Evolutionary conservation across 1,140 invertebrate genomes (phyloP).

Genomic region (Tenebrio molitor): DNA sequence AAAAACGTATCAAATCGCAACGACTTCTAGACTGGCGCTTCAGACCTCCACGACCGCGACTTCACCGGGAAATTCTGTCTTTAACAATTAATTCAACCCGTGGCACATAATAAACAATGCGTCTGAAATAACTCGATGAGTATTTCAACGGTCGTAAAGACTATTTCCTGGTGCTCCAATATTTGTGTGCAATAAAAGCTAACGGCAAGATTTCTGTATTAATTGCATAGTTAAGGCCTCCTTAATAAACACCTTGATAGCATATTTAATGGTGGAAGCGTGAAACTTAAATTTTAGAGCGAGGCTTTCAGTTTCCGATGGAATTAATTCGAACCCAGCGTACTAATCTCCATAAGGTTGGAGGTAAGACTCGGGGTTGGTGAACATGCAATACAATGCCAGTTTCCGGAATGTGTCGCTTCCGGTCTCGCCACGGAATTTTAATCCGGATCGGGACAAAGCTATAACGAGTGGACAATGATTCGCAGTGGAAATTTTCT

Average conservation of each 20-base stretch:
- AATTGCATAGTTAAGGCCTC: neutral
- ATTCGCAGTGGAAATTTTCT: slow-evolving; percentile 22
- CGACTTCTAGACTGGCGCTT: neutral
- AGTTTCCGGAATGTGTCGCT: slow-evolving; percentile 17
- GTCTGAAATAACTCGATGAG: neutral
- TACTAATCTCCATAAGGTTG: slow-evolving; percentile 43
- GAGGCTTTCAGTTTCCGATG: slow-evolving; percentile 5
- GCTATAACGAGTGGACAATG: neutral
- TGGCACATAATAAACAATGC: slow-evolving; percentile 1
- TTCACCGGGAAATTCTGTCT: neutral
- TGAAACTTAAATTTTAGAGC: slow-evolving; percentile 16
- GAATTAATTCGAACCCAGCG: slow-evolving; percentile 35
- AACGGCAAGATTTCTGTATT: neutral
- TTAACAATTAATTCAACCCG: neutral
- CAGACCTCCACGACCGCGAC: neutral
- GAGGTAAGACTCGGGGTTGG: slow-evolving; percentile 28
- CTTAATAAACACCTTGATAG: neutral
- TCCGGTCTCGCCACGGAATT: slow-evolving; percentile 40
- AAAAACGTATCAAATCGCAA: neutral
- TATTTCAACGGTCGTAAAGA: too few species aligned
- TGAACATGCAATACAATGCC: slow-evolving; percentile 38
- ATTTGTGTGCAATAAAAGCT: too few species aligned
- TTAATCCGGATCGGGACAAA: slow-evolving; percentile 41
- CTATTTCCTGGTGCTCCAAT: neutral
- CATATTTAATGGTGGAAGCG: neutral